Evolutionary conservation across 2,113 vertebrate species (phyloP), one percentile per base, ranked within the genome.

Genomic region (Herpetotheres cachinnans): DNA sequence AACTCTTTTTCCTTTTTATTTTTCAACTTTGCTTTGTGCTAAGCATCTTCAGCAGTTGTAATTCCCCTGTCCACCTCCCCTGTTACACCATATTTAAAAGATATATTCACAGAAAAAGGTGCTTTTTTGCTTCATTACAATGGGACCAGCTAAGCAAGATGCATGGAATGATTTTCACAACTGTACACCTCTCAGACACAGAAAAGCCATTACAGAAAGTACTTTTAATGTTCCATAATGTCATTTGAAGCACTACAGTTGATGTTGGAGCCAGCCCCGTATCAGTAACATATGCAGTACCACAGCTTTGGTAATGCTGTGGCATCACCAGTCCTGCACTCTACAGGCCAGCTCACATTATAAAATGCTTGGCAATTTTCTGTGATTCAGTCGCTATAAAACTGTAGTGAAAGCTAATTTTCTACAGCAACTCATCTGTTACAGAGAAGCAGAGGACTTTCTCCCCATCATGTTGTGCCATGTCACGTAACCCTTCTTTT

Each of bases 381-480:
- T 89, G 11, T 71, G n/a, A 89, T 77, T 89, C 72, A 89, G 19
- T 71, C 36, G 7, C 72, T 95, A 36, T 84, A 74, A 92, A 93
- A 89, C 50, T 90, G 20, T 77, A 90, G 50, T 13, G 18, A 95
- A 52, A 95, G 65, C 77, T 97, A 81, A 95, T 98, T 97, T 98
- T 59, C 77, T 89, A 86, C 56, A 94, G 62, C 77, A 93, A 40
- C 27, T 90, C 61, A 65, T 90, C 49, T 93, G 52, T 92, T 95
- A 63, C 44, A 59, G 71, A 83, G 81, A 93, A 95, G 58, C 22
- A 65, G 59, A 30, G 90, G 82, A 77, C 27, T 92, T 92, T 94
- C 56, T 67, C 30, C 36, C 73, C 49, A 16, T 93, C 14, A 21
- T 36, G 26, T 96, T 96, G 67, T 91, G 32, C 82, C n/a, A 6